Percentiles rank a stretch among this genome's conserved stretches.
Evolutionary conservation across 2,888 invertebrate genomes (phyloP).

Genomic region (Archaeoteleia sp.): DNA sequence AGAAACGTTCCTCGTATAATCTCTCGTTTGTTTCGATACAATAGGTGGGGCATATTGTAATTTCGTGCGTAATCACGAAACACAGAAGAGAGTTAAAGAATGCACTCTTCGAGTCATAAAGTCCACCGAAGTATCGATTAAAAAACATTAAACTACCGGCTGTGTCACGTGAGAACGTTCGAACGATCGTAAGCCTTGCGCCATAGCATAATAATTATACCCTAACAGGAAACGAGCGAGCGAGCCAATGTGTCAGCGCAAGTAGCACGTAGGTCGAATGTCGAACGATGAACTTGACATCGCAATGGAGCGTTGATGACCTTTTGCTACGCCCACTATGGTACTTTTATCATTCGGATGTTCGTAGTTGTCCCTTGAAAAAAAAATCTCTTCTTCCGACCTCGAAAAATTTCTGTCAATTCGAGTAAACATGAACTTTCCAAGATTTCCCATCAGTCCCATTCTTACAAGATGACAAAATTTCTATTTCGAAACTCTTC

Average conservation of each 20-base stretch:
- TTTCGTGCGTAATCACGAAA: no score
- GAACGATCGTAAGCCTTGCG: slow-evolving; percentile 53
- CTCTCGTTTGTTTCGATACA: no score
- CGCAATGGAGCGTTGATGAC: slow-evolving; percentile 46
- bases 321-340: slow-evolving; percentile 30
- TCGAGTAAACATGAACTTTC: no score
- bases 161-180: slow-evolving; percentile 39
- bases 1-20: no score
- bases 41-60: no score
- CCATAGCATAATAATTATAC: slow-evolving; percentile 62
- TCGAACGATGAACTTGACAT: slow-evolving; percentile 68
- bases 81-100: no score
- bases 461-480: no score
- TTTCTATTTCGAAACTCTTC: no score
- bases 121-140: slow-evolving; percentile 22
- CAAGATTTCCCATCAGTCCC: no score
- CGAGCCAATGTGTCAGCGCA: slow-evolving; percentile 62
- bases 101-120: no score
- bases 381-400: slow-evolving; percentile 21
- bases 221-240: slow-evolving; percentile 57
- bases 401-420: slow-evolving; percentile 19
- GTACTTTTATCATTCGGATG: neutral
- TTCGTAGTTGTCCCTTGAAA: slow-evolving; percentile 6
- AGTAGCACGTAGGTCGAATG: slow-evolving; percentile 62
- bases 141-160: slow-evolving; percentile 24